These are phyloP conservation scores for Dasyurus viverrinus DNA, from an alignment of 2,113 vertebrate genomes.

Conservation along the genomic window DNA sequence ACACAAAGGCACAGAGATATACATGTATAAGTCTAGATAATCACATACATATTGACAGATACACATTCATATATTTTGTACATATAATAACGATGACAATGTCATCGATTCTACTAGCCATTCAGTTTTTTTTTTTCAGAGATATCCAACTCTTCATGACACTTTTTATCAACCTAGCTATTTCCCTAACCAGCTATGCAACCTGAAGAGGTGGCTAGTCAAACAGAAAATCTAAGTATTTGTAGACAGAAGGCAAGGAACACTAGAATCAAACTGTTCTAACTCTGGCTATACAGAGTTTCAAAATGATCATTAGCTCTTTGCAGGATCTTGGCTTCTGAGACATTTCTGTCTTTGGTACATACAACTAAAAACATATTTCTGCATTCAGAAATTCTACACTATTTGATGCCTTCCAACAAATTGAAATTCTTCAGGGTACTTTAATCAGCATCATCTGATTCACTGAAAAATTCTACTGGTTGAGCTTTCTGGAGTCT, in stretches of 20 bases:
- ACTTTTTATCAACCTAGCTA: not conserved
- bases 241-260: not conserved
- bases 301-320: not conserved
- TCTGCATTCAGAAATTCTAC: not conserved
- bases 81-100: not conserved
- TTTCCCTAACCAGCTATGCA: not conserved
- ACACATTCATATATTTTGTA: not conserved
- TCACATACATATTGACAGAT: not conserved
- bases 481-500: too few species aligned
- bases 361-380: not conserved
- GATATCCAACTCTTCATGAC: not conserved
- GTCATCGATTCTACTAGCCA: not conserved
- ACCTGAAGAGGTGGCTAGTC: not conserved
- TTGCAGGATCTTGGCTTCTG: not conserved
- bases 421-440: not conserved
- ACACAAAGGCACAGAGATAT: not conserved
- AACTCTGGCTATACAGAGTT: not conserved
- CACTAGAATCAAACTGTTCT: not conserved
- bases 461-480: not conserved
- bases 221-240: not conserved
- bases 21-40: not conserved
- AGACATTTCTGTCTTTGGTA: not conserved
- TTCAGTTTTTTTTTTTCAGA: not conserved
- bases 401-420: not conserved
- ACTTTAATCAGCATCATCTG: not conserved